Percentiles rank a stretch among this genome's conserved stretches.
These are phyloP conservation scores for Calvadosia cruxmelitensis DNA, from an alignment of 30 jellyfish, hydroid and myxozoan genomes.

Conservation along the genomic window DNA sequence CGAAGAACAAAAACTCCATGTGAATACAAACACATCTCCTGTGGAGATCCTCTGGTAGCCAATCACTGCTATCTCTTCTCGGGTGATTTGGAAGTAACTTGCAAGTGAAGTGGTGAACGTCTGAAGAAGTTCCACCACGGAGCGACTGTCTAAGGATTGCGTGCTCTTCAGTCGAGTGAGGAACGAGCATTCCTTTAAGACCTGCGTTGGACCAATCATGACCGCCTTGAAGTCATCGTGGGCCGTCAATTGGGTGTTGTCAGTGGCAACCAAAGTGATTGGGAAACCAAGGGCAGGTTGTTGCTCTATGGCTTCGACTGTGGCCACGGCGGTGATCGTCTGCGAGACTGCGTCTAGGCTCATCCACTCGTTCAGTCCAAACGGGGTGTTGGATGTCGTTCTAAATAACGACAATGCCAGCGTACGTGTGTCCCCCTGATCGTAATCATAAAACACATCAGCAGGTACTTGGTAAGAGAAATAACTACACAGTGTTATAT, in stretches of 20 bases:
- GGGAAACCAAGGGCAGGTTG: background rate
- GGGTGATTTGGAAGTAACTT: slow-evolving; percentile 2
- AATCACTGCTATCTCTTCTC: slow-evolving; percentile 25
- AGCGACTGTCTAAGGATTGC: background rate
- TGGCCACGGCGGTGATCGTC: slow-evolving; percentile 12
- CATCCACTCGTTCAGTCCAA: background rate
- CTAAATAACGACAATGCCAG: slow-evolving; percentile 4
- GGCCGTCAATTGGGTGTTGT: slow-evolving; percentile 13
- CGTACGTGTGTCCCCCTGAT: slow-evolving; percentile 29
- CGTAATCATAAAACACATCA: slow-evolving; percentile 22
- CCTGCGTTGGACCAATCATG: slow-evolving; percentile 16
- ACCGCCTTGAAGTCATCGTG: slow-evolving; percentile 2
- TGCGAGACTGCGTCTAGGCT: slow-evolving; percentile 11
- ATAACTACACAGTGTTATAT: slow-evolving; percentile 8
- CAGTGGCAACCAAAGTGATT: slow-evolving; percentile 18
- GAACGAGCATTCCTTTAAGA: slow-evolving; percentile 20
- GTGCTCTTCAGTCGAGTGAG: background rate
- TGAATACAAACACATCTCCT: slow-evolving; percentile 1
- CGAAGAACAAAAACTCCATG: slow-evolving; percentile 62
- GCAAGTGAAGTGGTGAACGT: background rate
- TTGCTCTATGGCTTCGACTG: slow-evolving; percentile 2
- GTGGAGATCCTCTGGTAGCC: slow-evolving; percentile 7
- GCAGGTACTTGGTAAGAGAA: slow-evolving; percentile 20
- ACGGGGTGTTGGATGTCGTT: background rate
- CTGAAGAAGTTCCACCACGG: background rate